Conservation (phyloP, 2,888 invertebrate species). For the Graphium colonna region DNA sequence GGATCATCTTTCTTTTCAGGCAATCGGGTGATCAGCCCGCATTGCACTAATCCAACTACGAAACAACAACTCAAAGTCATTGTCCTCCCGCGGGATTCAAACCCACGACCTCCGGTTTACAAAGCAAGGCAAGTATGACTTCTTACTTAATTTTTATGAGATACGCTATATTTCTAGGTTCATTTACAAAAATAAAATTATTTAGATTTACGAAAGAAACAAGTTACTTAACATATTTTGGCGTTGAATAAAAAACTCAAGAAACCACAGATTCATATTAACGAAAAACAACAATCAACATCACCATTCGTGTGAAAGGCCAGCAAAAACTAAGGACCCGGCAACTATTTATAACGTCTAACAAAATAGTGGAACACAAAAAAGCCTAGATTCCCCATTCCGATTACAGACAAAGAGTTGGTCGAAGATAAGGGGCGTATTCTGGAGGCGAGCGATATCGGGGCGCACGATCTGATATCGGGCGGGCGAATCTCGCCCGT, state of each 20-base stretch:
- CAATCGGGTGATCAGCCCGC: too few relatives aligned
- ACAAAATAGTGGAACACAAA: conserved; percentile 27
- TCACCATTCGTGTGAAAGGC: neutral
- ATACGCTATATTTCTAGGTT: too few relatives aligned
- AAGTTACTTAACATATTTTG: too few relatives aligned
- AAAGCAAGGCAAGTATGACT: too few relatives aligned
- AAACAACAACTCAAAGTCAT: too few relatives aligned
- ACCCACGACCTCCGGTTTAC: too few relatives aligned
- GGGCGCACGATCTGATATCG: conserved; percentile 41
- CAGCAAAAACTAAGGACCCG: conserved; percentile 4
- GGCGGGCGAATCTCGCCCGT: conserved; percentile 36
- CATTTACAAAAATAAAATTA: neutral
- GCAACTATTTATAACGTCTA: conserved; percentile 20
- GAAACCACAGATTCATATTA: neutral
- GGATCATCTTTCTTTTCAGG: too few relatives aligned
- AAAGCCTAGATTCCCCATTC: conserved; percentile 48
- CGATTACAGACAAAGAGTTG: conserved; percentile 60
- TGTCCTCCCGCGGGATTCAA: too few relatives aligned
- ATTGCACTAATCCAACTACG: too few relatives aligned
- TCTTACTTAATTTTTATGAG: too few relatives aligned
- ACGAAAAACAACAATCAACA: neutral
- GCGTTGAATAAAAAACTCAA: too few relatives aligned
- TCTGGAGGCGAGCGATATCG: conserved; percentile 47
- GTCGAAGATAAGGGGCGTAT: conserved; percentile 54
- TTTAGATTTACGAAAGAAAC: neutral